Evolutionary conservation across 30 jellyfish, hydroid and myxozoan genomes (phyloP).

Genomic region (Haliclystus octoradiatus): DNA sequence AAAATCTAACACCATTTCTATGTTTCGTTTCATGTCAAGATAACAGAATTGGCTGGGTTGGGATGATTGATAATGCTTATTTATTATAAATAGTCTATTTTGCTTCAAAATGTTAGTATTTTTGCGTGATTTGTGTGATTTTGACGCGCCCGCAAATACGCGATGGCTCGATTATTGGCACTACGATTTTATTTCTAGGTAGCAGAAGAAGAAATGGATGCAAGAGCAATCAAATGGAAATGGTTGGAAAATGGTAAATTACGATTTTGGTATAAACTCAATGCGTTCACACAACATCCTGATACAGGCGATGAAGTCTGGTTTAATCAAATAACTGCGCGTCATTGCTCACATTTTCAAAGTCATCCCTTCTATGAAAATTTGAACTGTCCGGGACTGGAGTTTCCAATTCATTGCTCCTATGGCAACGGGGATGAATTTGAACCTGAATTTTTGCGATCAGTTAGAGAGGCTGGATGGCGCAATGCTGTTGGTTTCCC

Average conservation of each 20-base stretch:
- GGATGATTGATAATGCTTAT: no score
- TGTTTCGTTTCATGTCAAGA: no score
- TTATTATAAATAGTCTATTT: no score
- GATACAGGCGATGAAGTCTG: slow-evolving; percentile 54
- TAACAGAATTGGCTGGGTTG: no score
- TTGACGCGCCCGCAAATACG: no score
- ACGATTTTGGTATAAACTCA: slow-evolving; percentile 23
- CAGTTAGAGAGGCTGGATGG: slow-evolving; percentile 64
- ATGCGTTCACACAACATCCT: slow-evolving; percentile 26
- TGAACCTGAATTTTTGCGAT: slow-evolving; percentile 55
- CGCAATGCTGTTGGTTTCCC: slow-evolving; percentile 68
- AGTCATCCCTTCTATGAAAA: slow-evolving; percentile 51
- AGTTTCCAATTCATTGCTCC: slow-evolving; percentile 56
- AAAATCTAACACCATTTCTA: no score
- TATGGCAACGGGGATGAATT: slow-evolving; percentile 89
- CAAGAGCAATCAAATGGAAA: slow-evolving; percentile 48
- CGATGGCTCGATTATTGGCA: no score
- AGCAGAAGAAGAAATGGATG: slow-evolving; percentile 38
- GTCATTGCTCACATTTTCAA: slow-evolving; percentile 47
- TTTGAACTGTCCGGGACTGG: slow-evolving; percentile 24
- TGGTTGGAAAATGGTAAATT: slow-evolving; percentile 28
- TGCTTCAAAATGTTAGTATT: no score
- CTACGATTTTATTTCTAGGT: no score
- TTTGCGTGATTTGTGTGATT: no score
- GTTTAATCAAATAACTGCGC: slow-evolving; percentile 76